Conservation (phyloP, 2,888 invertebrate genomes). For the Plebejus melissa region DNA sequence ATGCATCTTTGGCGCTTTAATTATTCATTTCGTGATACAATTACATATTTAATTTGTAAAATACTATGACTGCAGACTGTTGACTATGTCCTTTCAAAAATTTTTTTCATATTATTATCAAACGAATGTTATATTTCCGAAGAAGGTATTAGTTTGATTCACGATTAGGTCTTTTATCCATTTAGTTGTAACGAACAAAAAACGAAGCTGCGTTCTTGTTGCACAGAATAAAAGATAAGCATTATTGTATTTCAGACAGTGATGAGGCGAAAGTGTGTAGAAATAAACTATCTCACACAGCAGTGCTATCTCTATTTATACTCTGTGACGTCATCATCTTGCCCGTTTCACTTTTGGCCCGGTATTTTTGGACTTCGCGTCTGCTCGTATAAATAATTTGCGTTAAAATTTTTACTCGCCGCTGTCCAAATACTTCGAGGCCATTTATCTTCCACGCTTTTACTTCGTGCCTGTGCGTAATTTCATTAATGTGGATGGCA, state of each 20-base stretch:
- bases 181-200: too few relatives aligned
- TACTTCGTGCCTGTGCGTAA: slow-evolving; percentile 22
- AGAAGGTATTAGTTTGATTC: too few relatives aligned
- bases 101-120: too few relatives aligned
- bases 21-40: too few relatives aligned
- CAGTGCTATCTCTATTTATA: slow-evolving; percentile 34
- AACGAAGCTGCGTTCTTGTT: too few relatives aligned
- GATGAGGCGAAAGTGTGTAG: not conserved
- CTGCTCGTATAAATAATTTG: slow-evolving; percentile 28
- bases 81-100: too few relatives aligned
- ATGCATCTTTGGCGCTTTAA: too few relatives aligned
- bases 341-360: slow-evolving; percentile 33
- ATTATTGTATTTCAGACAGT: not conserved
- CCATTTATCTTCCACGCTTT: slow-evolving; percentile 19
- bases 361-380: slow-evolving; percentile 34
- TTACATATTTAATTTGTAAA: too few relatives aligned
- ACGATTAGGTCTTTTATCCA: too few relatives aligned
- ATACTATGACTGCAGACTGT: too few relatives aligned
- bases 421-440: slow-evolving; percentile 7
- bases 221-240: too few relatives aligned
- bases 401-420: slow-evolving; percentile 16
- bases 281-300: slow-evolving; percentile 30
- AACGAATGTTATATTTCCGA: too few relatives aligned
- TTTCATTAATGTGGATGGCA: slow-evolving; percentile 16
- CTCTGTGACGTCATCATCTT: slow-evolving; percentile 34